Evolutionary conservation across 2,113 vertebrate genomes (phyloP), one percentile per base, ranked within the genome.

Genomic region (Psammodynastes pulverulentus): DNA sequence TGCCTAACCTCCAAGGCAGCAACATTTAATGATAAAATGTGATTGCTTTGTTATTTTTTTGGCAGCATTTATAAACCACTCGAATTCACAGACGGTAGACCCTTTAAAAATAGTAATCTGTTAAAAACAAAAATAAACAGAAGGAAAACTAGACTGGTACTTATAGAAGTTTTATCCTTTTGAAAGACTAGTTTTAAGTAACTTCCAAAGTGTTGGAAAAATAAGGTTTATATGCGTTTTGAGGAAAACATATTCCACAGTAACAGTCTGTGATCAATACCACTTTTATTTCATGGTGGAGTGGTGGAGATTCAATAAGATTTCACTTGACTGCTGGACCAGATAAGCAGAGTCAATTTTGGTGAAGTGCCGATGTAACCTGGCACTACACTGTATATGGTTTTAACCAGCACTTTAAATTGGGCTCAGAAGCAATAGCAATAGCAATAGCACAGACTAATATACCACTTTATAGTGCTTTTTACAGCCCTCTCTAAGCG

Each of bases 41-140:
- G 91, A 87, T 90, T 90, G 46, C 39, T 93, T 89, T 87, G 62
- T 92, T 51, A 92, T 86, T 86, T 49, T 24, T 48, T 86, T 29
- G 72, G 72, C 34, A 79, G 34, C 67, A 39, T 39, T 39, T 79
- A 79, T 79, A 79, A 79, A 79, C 34, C 72, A 43, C 72, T 21
- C 3, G 6, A 79, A 79, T 79, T 19, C 19, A 21, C 34, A 79
- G 72, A 43, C 34, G 2, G 7, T 4, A 39, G 72, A 9, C 19
- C 19, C 6, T 79, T 79, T 79, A 43, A 43, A 43, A 79, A 17
- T 23, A 79, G 72, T 43, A 79, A 43, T 39, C 34, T 9, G 34
- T 21, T 43, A 43, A 79, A 79, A 79, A 79, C 62, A 43, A 43
- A 79, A 39, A 79, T 21, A 79, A 79, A 21, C 34, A 39, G 72